A percentile compares a stretch with the other conserved stretches of the same genome.
Evolutionary conservation across 2,797 vertebrate species (phyloP).

Genomic region (Falco berigora): DNA sequence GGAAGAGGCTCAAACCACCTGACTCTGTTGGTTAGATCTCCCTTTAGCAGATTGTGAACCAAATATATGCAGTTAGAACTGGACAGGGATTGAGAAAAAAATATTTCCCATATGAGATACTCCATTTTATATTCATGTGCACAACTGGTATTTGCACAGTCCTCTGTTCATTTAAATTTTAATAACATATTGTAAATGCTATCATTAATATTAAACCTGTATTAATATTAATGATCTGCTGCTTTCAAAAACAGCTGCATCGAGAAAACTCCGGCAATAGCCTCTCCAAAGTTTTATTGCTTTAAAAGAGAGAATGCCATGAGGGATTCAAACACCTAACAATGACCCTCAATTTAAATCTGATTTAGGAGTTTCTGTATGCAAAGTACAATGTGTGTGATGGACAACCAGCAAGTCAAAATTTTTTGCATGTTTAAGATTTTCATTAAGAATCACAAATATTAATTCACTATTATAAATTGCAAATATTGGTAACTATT

Average conservation of each 20-base stretch:
- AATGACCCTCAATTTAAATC: neutral
- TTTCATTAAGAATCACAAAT: neutral
- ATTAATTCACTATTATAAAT: neutral
- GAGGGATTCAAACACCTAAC: neutral
- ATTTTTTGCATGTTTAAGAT: neutral
- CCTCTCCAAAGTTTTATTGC: neutral
- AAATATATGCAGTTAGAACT: neutral
- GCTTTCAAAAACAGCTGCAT: neutral
- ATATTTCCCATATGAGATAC: neutral
- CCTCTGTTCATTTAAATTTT: neutral
- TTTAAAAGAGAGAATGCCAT: neutral
- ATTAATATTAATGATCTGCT: neutral
- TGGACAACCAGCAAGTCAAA: neutral
- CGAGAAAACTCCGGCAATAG: neutral
- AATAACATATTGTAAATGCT: neutral
- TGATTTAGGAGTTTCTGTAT: neutral
- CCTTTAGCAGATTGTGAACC: neutral
- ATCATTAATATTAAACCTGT: constrained; percentile 10
- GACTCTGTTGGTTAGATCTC: neutral
- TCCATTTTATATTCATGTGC: neutral
- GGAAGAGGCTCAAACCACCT: neutral
- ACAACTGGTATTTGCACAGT: neutral
- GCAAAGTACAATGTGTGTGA: neutral
- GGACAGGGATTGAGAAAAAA: neutral
- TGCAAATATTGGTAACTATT: neutral